These are phyloP conservation scores for Scyliorhinus canicula DNA, from an alignment of 2,797 vertebrate species.

Conservation along the genomic window DNA sequence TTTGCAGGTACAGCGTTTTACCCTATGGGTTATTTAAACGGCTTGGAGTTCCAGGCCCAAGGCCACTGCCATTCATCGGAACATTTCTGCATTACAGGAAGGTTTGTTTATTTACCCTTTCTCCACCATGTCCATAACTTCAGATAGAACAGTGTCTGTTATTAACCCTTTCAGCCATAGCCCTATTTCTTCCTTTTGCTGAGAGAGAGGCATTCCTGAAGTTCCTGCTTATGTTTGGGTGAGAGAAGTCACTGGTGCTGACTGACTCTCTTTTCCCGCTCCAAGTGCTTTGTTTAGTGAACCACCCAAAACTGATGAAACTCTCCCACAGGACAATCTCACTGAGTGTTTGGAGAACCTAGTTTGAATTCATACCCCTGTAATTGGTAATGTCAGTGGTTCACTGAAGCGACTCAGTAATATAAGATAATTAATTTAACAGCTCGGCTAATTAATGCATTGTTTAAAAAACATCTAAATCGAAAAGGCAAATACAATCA, in stretches of 20 bases:
- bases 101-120: constrained; percentile 43
- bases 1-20: constrained; percentile 57
- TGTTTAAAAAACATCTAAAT: no score
- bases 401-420: not conserved
- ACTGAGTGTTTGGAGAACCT: no score
- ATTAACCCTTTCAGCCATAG: not conserved
- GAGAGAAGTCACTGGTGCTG: not conserved
- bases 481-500: no score
- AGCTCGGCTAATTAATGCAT: no score
- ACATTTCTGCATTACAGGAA: constrained; percentile 46
- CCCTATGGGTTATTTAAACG: constrained; percentile 56
- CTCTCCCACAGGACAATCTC: no score
- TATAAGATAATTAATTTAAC: no score
- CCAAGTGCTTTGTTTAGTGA: no score
- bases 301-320: no score
- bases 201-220: not conserved
- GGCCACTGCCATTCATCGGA: constrained; percentile 55
- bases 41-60: constrained; percentile 57
- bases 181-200: not conserved
- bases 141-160: not conserved
- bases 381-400: no score
- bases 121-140: not conserved
- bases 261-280: no score
- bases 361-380: no score
- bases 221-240: not conserved